Percentiles rank a stretch among this genome's conserved stretches.
These are phyloP conservation scores for Phocides pigmalion DNA, from an alignment of 1,140 invertebrate species.

Conservation along the genomic window DNA sequence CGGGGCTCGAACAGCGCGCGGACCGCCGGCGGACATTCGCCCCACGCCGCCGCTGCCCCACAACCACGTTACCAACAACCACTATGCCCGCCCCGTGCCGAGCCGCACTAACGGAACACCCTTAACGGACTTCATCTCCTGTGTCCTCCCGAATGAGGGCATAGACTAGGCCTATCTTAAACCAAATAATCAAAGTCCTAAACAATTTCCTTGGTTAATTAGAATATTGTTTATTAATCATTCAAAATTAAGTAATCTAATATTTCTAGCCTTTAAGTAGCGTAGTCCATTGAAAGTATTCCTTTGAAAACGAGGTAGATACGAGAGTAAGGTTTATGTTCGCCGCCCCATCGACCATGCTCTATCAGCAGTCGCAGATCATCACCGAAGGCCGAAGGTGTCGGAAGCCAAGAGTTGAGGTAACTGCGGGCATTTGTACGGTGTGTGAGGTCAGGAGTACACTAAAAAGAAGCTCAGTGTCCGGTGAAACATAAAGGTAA, in stretches of 20 bases:
- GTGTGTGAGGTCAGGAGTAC: slow-evolving; percentile 82
- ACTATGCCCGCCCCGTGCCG: slow-evolving; percentile 61
- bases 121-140: slow-evolving; percentile 57
- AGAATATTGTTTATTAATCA: too few relatives aligned
- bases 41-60: slow-evolving; percentile 77
- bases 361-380: slow-evolving; percentile 68
- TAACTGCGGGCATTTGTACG: slow-evolving; percentile 83
- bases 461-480: slow-evolving; percentile 82
- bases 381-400: slow-evolving; percentile 78
- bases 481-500: slow-evolving; percentile 79
- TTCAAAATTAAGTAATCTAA: too few relatives aligned
- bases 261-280: too few relatives aligned
- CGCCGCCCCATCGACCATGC: slow-evolving; percentile 66
- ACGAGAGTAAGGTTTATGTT: slow-evolving; percentile 63
- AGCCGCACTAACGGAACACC: slow-evolving; percentile 67
- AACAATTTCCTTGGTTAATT: too few relatives aligned
- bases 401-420: slow-evolving; percentile 81
- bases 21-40: slow-evolving; percentile 68
- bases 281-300: slow-evolving; percentile 67
- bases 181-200: too few relatives aligned
- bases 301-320: slow-evolving; percentile 62
- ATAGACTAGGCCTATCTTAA: not conserved
- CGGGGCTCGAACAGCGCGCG: slow-evolving; percentile 71
- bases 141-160: not conserved
- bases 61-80: slow-evolving; percentile 75